These are phyloP conservation scores for Cheiracanthium punctorium DNA, from an alignment of 2,888 invertebrate species.

Conservation along the genomic window DNA sequence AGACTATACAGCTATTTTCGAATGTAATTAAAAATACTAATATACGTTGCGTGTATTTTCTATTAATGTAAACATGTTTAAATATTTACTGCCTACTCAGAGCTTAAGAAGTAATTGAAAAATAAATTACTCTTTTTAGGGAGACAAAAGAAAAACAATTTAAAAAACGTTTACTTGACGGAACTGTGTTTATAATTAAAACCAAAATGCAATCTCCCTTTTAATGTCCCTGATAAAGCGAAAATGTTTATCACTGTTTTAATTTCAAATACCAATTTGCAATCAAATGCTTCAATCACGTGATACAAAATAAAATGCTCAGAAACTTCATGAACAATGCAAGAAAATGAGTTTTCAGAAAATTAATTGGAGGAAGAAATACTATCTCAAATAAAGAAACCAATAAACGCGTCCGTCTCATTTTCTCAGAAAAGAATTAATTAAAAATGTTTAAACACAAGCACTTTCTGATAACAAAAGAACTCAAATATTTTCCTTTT, in stretches of 20 bases:
- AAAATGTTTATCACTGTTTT: background rate
- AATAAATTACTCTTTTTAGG: too few relatives aligned
- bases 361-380: constrained; percentile 6
- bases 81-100: too few relatives aligned
- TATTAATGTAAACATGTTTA: too few relatives aligned
- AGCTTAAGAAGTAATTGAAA: too few relatives aligned
- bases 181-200: too few relatives aligned
- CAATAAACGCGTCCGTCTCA: background rate
- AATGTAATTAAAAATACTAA: too few relatives aligned
- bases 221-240: too few relatives aligned
- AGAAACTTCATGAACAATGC: background rate
- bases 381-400: background rate
- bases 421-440: background rate
- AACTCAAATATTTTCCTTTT: constrained; percentile 6
- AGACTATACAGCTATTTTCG: too few relatives aligned
- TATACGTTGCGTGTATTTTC: too few relatives aligned
- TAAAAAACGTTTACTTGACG: too few relatives aligned
- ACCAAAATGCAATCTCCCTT: too few relatives aligned
- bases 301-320: background rate
- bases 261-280: constrained; percentile 8
- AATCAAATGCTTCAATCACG: background rate
- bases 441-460: background rate
- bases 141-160: too few relatives aligned
- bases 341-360: background rate
- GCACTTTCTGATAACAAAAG: constrained; percentile 4